Percentiles rank a stretch among this genome's conserved stretches.
Evolutionary conservation across 2,797 vertebrate genomes (phyloP).

Genomic region (Microctenopoma stevenorrisi): DNA sequence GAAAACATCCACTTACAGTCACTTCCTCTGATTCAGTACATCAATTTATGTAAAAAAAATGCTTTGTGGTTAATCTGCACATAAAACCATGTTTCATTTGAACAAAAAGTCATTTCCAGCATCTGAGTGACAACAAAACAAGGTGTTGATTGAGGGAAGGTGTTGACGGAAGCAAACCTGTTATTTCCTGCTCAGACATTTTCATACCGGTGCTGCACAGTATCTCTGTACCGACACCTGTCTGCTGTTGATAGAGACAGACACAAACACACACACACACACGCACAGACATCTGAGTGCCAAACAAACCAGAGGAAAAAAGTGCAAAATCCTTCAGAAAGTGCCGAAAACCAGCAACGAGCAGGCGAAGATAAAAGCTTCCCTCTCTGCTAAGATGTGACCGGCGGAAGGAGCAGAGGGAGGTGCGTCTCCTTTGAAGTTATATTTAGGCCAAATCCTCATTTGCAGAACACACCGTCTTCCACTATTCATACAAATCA

Average conservation of each 20-base stretch:
- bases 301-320: slow-evolving; percentile 8
- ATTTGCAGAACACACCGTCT: slow-evolving; percentile 63
- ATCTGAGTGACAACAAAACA: too few species aligned
- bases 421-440: slow-evolving; percentile 62
- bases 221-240: slow-evolving; percentile 19
- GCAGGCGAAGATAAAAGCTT: slow-evolving; percentile 59
- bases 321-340: slow-evolving; percentile 27
- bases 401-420: slow-evolving; percentile 39
- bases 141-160: neutral
- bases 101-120: neutral
- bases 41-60: neutral
- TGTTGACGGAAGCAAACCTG: neutral
- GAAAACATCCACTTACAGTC: neutral
- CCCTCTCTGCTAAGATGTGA: slow-evolving; percentile 36
- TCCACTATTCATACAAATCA: slow-evolving; percentile 56
- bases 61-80: neutral
- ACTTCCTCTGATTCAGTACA: neutral
- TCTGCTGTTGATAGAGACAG: slow-evolving; percentile 14
- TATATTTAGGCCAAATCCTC: slow-evolving; percentile 75
- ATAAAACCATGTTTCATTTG: neutral
- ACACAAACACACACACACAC: neutral
- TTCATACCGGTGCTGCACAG: neutral
- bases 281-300: slow-evolving; percentile 2
- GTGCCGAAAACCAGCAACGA: slow-evolving; percentile 30
- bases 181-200: neutral